Percentiles rank a stretch among this genome's conserved stretches.
phyloP scores from a whole-genome alignment of 1,140 invertebrate species.

The Heliconius melpomene region DNA sequence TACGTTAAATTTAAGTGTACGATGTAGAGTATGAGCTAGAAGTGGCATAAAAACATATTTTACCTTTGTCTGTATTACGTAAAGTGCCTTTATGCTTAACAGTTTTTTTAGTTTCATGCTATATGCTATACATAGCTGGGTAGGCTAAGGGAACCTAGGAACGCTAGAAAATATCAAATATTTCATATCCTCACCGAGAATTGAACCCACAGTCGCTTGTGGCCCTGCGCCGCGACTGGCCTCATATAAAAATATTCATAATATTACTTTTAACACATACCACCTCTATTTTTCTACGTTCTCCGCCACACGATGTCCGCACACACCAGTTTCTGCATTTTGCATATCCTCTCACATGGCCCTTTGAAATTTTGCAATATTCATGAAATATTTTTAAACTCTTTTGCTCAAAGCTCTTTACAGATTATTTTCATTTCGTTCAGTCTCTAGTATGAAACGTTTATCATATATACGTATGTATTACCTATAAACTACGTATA shows the following conservation, averaged over 20 bases:
- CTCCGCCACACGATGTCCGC: not conserved
- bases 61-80: no score
- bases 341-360: conserved; percentile 17
- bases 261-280: not conserved
- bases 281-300: not conserved
- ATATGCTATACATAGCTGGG: not conserved
- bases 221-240: no score
- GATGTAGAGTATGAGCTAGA: not conserved
- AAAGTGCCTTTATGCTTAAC: no score
- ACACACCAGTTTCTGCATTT: conserved; percentile 8
- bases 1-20: conserved; percentile 2
- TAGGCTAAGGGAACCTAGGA: not conserved
- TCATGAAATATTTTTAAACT: conserved; percentile 16
- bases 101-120: not conserved
- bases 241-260: not conserved
- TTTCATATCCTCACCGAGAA: not conserved
- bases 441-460: not conserved
- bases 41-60: not conserved
- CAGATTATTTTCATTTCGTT: conserved; percentile 6
- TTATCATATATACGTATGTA: not conserved
- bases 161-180: not conserved
- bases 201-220: not conserved
- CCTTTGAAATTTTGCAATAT: conserved; percentile 21
- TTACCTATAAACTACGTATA: not conserved
- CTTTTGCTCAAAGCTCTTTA: conserved; percentile 13